Evolutionary conservation across 1,140 invertebrate genomes (phyloP).

Genomic region (Wasmannia auropunctata): DNA sequence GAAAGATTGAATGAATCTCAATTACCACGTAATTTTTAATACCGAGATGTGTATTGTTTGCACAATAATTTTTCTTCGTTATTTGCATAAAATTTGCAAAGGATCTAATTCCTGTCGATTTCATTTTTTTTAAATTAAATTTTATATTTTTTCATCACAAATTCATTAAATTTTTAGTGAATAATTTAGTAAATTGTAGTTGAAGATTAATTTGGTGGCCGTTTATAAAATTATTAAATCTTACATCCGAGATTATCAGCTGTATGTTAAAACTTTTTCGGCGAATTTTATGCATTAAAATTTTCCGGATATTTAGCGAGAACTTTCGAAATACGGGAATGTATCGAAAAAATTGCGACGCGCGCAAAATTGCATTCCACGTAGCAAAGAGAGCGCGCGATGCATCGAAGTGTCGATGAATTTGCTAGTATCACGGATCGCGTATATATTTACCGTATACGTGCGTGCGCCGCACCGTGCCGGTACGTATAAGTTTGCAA

Average conservation of each 20-base stretch:
- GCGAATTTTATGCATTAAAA: not conserved
- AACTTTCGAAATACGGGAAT: not conserved
- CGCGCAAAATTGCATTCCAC: conserved; percentile 4
- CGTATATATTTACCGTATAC: not conserved
- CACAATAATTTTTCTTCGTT: not conserved
- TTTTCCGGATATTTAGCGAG: not conserved
- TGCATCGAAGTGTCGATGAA: not conserved
- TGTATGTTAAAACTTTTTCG: not conserved
- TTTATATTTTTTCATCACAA: not conserved
- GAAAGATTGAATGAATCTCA: not conserved
- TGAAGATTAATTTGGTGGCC: not conserved
- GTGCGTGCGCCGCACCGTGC: too few species aligned
- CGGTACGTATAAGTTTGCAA: not conserved
- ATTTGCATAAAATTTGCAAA: not conserved
- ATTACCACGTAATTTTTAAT: not conserved
- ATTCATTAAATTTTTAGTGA: not conserved
- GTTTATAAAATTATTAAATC: not conserved
- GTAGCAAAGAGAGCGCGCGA: not conserved
- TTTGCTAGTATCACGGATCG: not conserved
- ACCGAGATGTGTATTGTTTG: not conserved
- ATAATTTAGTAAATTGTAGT: not conserved
- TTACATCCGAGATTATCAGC: too few species aligned
- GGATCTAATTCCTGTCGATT: not conserved
- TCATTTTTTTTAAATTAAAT: not conserved
- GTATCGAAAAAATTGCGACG: not conserved